Percentiles rank a stretch among this genome's conserved stretches.
Conservation (phyloP, 2,888 invertebrate species). For the Lasioglossum vierecki region DNA sequence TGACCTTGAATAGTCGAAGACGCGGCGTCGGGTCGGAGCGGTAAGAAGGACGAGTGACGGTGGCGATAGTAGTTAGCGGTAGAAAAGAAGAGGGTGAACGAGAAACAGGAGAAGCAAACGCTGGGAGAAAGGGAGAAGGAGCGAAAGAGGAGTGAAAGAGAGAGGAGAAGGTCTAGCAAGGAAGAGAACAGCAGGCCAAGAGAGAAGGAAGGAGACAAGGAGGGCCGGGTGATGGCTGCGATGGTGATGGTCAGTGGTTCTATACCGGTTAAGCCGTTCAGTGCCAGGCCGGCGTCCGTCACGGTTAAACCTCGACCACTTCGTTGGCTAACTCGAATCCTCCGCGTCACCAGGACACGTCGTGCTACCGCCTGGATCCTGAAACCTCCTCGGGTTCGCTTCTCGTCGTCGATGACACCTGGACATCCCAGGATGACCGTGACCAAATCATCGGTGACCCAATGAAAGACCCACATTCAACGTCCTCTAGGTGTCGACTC, state of each 20-base stretch:
- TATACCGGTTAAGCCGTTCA: slow-evolving; percentile 78
- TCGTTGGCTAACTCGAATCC: slow-evolving; percentile 50
- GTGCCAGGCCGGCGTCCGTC: slow-evolving; percentile 76
- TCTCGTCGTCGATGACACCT: neutral
- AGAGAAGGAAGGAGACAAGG: slow-evolving; percentile 62
- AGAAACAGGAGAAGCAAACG: slow-evolving; percentile 12
- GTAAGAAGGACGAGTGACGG: slow-evolving; percentile 42
- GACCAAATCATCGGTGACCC: neutral
- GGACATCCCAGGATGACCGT: neutral
- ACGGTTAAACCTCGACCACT: slow-evolving; percentile 75
- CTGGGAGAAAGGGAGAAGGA: slow-evolving; percentile 34
- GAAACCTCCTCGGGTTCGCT: neutral
- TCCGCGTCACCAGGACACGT: slow-evolving; percentile 36
- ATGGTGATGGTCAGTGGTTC: slow-evolving; percentile 76
- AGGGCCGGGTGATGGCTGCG: slow-evolving; percentile 69
- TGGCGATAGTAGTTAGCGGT: slow-evolving; percentile 62
- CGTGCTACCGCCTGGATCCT: slow-evolving; percentile 26
- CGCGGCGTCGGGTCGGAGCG: slow-evolving; percentile 40
- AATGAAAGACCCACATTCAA: neutral
- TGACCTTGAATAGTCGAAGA: slow-evolving; percentile 79
- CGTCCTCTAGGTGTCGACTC: neutral
- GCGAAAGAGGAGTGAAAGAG: slow-evolving; percentile 30
- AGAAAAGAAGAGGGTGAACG: slow-evolving; percentile 60
- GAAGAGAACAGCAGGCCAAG: slow-evolving; percentile 35
- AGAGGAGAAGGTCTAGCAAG: slow-evolving; percentile 36